A percentile compares a stretch with the other conserved stretches of the same genome.
phyloP scores from a whole-genome alignment of 2,888 invertebrate genomes.

The Mamestra brassicae region DNA sequence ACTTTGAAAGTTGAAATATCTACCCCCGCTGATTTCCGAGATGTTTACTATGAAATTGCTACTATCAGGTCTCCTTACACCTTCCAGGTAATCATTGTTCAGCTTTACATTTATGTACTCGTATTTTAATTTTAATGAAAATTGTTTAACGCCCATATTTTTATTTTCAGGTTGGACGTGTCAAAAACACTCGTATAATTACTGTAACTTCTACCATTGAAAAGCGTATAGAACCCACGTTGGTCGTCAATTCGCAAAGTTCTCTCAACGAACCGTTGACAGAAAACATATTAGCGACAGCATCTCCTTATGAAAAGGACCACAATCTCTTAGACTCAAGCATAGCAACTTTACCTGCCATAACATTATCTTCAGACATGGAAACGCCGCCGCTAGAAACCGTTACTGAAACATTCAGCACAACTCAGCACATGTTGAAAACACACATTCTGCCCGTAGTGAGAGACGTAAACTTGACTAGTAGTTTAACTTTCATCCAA shows the following conservation, averaged over 20 bases:
- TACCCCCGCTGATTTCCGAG: constrained; percentile 96
- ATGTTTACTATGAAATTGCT: constrained; percentile 97
- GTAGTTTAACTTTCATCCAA: constrained; percentile 95
- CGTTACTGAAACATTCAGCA: constrained; percentile 97
- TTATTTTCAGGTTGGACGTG: constrained; percentile 94
- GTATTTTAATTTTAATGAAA: constrained; percentile 1
- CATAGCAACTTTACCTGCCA: constrained; percentile 95
- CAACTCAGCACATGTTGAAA: constrained; percentile 96
- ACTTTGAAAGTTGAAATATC: constrained; percentile 97
- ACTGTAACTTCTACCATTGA: constrained; percentile 97
- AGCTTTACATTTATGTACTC: neutral
- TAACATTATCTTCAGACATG: constrained; percentile 94
- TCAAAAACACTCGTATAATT: constrained; percentile 96
- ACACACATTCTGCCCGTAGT: constrained; percentile 97
- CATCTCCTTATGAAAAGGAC: constrained; percentile 94
- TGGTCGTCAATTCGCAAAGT: constrained; percentile 89
- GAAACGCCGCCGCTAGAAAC: constrained; percentile 97
- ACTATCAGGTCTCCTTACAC: constrained; percentile 97
- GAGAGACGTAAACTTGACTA: constrained; percentile 93
- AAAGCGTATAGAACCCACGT: constrained; percentile 93
- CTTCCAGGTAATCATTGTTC: constrained; percentile 93
- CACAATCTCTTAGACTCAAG: constrained; percentile 93
- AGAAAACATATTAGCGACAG: constrained; percentile 96
- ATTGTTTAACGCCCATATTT: constrained; percentile 35
- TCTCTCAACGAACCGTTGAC: constrained; percentile 94